Conservation (phyloP, 2,113 vertebrate genomes). For the Equus quagga region DNA sequence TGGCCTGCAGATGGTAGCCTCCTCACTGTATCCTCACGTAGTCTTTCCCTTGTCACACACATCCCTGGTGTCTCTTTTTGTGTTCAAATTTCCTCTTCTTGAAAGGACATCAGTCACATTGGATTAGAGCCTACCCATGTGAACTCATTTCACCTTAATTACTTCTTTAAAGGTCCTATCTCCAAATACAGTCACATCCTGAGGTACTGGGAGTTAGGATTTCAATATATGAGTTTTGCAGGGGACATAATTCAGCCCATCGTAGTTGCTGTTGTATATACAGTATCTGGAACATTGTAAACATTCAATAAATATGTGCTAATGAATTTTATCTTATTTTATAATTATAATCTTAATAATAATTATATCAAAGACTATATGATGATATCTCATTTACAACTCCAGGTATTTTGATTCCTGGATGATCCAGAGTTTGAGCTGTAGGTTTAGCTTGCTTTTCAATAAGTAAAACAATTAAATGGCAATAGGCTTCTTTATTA, state of each 20-base stretch:
- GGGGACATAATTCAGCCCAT: not conserved
- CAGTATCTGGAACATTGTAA: not conserved
- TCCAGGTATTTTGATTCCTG: not conserved
- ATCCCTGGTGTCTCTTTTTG: not conserved
- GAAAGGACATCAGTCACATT: not conserved
- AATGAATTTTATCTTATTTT: not conserved
- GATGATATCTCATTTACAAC: not conserved
- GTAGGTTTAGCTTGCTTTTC: not conserved
- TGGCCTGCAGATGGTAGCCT: not conserved
- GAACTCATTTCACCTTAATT: not conserved
- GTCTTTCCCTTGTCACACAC: not conserved
- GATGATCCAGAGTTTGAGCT: not conserved
- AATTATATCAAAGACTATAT: not conserved
- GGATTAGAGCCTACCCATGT: not conserved
- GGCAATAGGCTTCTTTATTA: not conserved
- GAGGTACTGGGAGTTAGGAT: not conserved
- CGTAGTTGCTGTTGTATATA: not conserved
- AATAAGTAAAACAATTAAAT: not conserved
- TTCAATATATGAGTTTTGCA: not conserved
- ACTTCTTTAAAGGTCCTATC: not conserved
- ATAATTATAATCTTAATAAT: not conserved
- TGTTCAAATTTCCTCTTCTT: not conserved
- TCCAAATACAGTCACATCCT: not conserved
- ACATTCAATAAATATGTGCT: not conserved
- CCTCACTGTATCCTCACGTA: not conserved